A percentile compares a stretch with the other conserved stretches of the same genome.
These are phyloP conservation scores for Serinus canaria DNA, from an alignment of 2,113 vertebrate species.

Conservation along the genomic window DNA sequence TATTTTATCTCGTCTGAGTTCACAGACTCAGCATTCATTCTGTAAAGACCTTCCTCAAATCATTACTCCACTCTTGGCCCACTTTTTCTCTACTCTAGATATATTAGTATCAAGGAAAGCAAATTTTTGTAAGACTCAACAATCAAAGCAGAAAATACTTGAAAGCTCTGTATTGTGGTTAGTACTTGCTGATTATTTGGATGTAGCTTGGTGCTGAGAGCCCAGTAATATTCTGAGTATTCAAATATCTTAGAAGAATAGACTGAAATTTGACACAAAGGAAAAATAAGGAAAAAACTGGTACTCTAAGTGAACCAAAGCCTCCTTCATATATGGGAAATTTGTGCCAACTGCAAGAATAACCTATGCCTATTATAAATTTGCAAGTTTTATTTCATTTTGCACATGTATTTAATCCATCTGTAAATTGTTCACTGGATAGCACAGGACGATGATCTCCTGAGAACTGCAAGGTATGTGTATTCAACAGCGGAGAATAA, in stretches of 20 bases:
- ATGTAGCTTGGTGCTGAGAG: neutral
- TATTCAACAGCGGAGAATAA: constrained; percentile 79
- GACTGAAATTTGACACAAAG: neutral
- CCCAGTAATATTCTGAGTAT: neutral
- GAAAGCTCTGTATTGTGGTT: neutral
- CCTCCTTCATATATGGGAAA: constrained; percentile 14
- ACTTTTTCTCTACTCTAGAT: neutral
- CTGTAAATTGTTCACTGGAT: constrained; percentile 70
- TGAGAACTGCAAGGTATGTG: constrained; percentile 76
- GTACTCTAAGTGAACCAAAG: neutral
- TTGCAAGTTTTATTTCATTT: constrained; percentile 71
- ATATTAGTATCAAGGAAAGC: neutral
- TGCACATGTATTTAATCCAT: constrained; percentile 73
- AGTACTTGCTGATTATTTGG: neutral
- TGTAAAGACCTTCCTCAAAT: neutral
- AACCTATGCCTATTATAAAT: constrained; percentile 42
- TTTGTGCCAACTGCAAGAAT: constrained; percentile 19
- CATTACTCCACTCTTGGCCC: neutral
- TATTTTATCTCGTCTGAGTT: neutral
- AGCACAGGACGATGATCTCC: constrained; percentile 58
- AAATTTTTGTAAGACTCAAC: neutral
- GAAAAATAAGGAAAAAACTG: neutral
- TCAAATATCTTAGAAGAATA: neutral
- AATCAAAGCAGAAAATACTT: neutral
- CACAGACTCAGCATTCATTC: neutral